These are phyloP conservation scores for Pseudotriccus pelzelni DNA, from an alignment of 2,797 vertebrate genomes.

Conservation along the genomic window DNA sequence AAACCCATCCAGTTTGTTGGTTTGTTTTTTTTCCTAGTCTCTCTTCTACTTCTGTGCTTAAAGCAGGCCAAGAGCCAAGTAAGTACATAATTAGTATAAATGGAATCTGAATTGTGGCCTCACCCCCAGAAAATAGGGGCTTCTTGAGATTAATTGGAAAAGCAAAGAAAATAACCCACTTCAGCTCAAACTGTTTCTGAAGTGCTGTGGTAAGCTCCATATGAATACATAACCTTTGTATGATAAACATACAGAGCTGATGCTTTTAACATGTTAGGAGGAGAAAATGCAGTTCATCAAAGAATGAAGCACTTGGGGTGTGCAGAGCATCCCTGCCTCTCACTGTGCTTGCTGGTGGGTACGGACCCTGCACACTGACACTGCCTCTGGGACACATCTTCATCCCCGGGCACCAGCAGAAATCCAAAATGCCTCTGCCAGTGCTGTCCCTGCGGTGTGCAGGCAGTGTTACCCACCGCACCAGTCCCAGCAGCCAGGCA, in stretches of 20 bases:
- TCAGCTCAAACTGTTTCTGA: slow-evolving; percentile 15
- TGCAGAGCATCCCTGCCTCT: background rate
- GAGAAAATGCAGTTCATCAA: background rate
- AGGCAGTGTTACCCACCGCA: rapidly evolving
- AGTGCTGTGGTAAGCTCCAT: background rate
- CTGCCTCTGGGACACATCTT: background rate
- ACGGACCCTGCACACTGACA: rapidly evolving
- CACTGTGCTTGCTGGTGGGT: rapidly evolving
- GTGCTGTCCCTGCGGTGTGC: rapidly evolving
- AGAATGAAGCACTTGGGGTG: background rate
- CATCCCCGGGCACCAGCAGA: background rate
- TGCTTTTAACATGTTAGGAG: background rate
- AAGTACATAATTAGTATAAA: background rate
- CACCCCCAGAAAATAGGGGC: background rate
- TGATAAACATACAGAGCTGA: background rate
- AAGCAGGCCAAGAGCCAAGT: background rate
- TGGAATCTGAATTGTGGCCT: slow-evolving; percentile 16
- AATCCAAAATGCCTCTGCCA: background rate
- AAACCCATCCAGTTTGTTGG: background rate
- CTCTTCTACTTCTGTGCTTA: background rate
- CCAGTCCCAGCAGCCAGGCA: background rate
- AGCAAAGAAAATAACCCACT: slow-evolving; percentile 44
- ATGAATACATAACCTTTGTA: background rate
- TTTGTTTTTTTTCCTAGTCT: background rate
- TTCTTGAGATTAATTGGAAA: slow-evolving; percentile 50